Conservation (phyloP, 2,888 invertebrate genomes). For the Drosophila anomelani region DNA sequence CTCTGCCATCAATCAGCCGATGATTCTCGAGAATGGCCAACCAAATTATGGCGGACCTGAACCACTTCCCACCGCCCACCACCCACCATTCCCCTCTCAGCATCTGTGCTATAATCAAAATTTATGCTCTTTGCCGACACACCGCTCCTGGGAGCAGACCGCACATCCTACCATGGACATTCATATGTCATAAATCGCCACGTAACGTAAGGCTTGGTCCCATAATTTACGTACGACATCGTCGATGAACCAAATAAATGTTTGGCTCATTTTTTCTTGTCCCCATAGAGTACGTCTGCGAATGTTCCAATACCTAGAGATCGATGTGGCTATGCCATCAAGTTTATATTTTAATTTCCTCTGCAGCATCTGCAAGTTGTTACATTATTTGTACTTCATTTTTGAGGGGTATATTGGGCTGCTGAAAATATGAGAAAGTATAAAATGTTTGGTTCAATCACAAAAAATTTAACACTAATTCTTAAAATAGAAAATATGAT, state of each 20-base stretch:
- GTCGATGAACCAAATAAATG: conserved; percentile 68
- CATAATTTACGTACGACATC: conserved; percentile 75
- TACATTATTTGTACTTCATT: conserved; percentile 9
- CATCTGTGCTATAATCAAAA: conserved; percentile 65
- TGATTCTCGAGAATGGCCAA: conserved; percentile 56
- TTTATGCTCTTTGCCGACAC: conserved; percentile 65
- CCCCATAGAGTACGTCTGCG: not conserved
- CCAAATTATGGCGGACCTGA: conserved; percentile 56
- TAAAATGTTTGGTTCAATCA: not conserved
- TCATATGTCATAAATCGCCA: conserved; percentile 71
- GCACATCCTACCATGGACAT: conserved; percentile 61
- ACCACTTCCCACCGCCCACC: conserved; percentile 8
- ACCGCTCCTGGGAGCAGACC: conserved; percentile 47
- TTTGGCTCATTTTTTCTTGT: conserved; percentile 60
- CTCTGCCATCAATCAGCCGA: conserved; percentile 74
- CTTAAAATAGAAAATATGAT: no score
- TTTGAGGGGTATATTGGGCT: not conserved
- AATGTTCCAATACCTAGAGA: conserved; percentile 12
- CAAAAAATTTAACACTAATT: no score
- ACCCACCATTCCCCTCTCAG: conserved; percentile 12
- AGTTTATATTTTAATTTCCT: conserved; percentile 71
- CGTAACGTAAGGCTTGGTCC: conserved; percentile 24
- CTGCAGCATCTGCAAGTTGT: conserved; percentile 43
- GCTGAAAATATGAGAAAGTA: not conserved
- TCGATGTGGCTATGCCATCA: conserved; percentile 53